Conservation (phyloP, 2,113 vertebrate species). For the Probosciger aterrimus region DNA sequence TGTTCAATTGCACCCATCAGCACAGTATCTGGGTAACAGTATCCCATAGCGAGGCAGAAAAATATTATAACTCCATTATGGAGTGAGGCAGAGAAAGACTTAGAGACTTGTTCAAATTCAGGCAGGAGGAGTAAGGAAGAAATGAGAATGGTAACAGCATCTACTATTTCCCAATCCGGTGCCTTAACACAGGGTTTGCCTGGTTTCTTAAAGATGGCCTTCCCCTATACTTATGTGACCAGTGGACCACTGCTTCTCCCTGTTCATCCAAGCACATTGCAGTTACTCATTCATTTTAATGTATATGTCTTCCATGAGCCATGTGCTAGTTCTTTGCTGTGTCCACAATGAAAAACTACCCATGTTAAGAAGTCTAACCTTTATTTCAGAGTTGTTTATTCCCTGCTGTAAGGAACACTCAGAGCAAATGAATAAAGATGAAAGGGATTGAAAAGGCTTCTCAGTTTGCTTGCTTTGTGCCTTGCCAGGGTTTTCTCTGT, state of each 20-base stretch:
- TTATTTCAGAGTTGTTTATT: background rate
- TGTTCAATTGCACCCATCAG: background rate
- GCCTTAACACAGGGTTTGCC: background rate
- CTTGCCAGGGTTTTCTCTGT: background rate
- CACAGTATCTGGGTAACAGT: background rate
- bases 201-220: background rate
- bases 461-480: background rate
- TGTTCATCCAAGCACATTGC: background rate
- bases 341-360: background rate
- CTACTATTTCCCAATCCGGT: background rate
- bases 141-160: background rate
- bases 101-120: background rate
- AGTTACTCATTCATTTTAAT: background rate
- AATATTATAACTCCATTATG: background rate
- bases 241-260: background rate
- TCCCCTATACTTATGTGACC: background rate
- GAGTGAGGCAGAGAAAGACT: background rate
- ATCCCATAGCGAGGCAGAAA: background rate
- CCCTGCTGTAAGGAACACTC: background rate
- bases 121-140: background rate
- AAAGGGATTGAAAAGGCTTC: background rate
- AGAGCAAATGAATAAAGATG: background rate
- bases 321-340: fast-evolving
- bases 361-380: background rate
- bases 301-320: background rate